These are phyloP conservation scores for Balaeniceps rex DNA, from an alignment of 2,113 vertebrate genomes.

Conservation along the genomic window DNA sequence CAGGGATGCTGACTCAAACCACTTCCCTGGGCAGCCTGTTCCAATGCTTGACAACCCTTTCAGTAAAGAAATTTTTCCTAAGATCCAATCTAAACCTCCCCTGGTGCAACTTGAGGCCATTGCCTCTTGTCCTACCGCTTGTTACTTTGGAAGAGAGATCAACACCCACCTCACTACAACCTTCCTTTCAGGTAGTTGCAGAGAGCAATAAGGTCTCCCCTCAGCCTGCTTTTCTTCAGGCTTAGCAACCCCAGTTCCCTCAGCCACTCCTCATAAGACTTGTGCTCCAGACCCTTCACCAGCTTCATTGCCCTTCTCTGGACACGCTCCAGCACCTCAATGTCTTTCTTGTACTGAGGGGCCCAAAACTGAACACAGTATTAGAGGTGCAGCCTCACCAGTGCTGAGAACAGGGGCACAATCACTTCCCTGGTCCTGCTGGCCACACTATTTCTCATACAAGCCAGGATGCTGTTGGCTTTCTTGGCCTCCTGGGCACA, in stretches of 20 bases:
- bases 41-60: background rate
- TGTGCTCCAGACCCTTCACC: background rate
- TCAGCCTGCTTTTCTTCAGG: background rate
- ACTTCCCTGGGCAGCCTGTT: background rate
- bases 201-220: background rate
- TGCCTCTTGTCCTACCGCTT: background rate
- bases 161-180: background rate
- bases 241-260: background rate
- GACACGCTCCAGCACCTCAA: background rate
- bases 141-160: background rate
- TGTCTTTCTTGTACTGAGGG: background rate
- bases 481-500: background rate
- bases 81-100: background rate
- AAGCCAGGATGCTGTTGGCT: background rate
- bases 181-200: background rate
- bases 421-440: background rate
- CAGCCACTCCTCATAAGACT: background rate
- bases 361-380: background rate
- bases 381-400: background rate
- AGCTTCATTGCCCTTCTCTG: background rate
- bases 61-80: background rate
- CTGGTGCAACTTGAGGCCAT: background rate
- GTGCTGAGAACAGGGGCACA: background rate
- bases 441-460: background rate
- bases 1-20: background rate